These are phyloP conservation scores for Drosophila ficusphila DNA, from an alignment of 1,140 invertebrate genomes.

Conservation along the genomic window DNA sequence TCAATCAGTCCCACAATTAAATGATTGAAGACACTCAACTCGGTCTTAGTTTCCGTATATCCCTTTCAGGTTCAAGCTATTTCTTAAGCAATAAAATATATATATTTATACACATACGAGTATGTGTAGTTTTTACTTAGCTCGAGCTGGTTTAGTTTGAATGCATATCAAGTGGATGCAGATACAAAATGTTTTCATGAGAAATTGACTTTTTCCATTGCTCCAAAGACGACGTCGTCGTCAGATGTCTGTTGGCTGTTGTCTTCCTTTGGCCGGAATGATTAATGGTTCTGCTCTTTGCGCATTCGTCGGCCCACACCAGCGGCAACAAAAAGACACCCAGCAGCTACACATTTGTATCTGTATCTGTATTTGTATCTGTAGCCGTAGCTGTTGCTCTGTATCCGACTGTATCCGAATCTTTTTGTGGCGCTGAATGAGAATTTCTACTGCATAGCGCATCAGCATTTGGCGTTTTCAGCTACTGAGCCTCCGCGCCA, in stretches of 20 bases:
- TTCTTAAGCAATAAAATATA: constrained; percentile 34
- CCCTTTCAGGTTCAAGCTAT: constrained; percentile 14
- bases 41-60: constrained; percentile 11
- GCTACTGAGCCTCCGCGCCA: constrained; percentile 55
- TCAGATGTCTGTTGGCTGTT: constrained; percentile 63
- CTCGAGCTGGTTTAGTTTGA: constrained; percentile 31
- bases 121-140: constrained; percentile 9
- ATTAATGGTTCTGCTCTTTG: constrained; percentile 81
- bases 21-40: constrained; percentile 78
- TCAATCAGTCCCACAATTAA: constrained; percentile 74
- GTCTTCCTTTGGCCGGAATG: constrained; percentile 74
- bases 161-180: constrained; percentile 68
- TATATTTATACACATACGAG: too few relatives aligned
- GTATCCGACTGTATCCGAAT: constrained; percentile 49
- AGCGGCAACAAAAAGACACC: constrained; percentile 28
- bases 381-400: constrained; percentile 44
- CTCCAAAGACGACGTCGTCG: constrained; percentile 56
- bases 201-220: constrained; percentile 83
- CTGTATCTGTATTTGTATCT: constrained; percentile 27
- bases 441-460: constrained; percentile 63
- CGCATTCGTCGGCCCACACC: constrained; percentile 68
- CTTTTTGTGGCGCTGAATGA: constrained; percentile 49
- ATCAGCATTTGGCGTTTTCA: constrained; percentile 60
- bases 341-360: constrained; percentile 4
- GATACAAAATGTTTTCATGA: constrained; percentile 82